Percentiles rank a stretch among this genome's conserved stretches.
Conservation (phyloP, 2,888 invertebrate genomes). For the Sicus ferrugineus region DNA sequence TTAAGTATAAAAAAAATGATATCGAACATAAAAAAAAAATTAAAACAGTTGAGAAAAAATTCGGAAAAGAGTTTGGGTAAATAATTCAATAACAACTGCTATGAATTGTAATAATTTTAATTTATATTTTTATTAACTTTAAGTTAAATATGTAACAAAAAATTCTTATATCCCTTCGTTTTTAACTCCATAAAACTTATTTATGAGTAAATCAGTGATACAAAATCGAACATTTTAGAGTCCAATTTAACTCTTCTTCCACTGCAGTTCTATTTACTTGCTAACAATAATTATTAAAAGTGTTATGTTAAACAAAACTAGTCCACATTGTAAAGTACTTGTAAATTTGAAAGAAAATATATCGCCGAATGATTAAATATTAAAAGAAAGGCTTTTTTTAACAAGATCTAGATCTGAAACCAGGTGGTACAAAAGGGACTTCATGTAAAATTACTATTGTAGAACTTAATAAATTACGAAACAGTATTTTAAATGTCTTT, state of each 20-base stretch:
- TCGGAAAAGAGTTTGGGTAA: no score
- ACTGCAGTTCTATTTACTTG: conserved; percentile 23
- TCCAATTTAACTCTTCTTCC: conserved; percentile 32
- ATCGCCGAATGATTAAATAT: conserved; percentile 26
- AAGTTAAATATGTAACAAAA: not conserved
- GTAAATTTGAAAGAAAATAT: no score
- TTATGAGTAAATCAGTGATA: conserved; percentile 9
- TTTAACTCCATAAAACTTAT: not conserved
- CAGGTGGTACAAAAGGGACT: no score
- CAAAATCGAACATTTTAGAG: conserved; percentile 16
- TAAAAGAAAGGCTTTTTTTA: conserved; percentile 29
- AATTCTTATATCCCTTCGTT: not conserved
- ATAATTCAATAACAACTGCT: no score
- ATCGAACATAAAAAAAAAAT: no score
- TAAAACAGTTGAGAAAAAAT: no score
- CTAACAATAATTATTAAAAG: conserved; percentile 14
- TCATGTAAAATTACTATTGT: no score
- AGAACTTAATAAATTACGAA: no score
- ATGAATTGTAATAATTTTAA: no score
- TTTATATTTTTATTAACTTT: no score
- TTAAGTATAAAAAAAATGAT: no score
- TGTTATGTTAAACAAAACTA: conserved; percentile 37
- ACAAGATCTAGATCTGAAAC: conserved; percentile 1
- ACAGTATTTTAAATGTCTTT: no score
- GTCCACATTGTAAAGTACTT: conserved; percentile 39